Base-by-base conservation (phyloP, 1,140 invertebrate species). In the Drosophila paulistorum region DNA sequence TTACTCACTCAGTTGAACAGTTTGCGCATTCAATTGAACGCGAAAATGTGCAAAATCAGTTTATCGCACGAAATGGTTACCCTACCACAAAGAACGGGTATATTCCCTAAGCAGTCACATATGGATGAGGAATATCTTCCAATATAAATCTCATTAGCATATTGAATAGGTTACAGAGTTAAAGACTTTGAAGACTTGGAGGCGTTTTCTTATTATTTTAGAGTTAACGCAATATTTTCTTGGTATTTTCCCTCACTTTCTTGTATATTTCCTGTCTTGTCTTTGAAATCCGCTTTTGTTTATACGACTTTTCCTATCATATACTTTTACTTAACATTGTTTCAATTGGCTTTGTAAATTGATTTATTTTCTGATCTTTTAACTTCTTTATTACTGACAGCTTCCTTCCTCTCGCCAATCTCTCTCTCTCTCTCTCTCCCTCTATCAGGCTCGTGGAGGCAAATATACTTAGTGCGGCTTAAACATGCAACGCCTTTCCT, bases 1-100 rank as follows among this genome's bases (percentile, higher is more conserved):
- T 87, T 87, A 87, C 65, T 87, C 84, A 80, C 71, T 68, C 77
- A 63, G 20, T 39, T 77, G 74, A 75, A 65, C 74, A 68, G 76
- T 59, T 65, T 45, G 75, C 79, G 55, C 77, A 79, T 83, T 78
- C 66, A 85, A 79, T 75, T 81, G 71, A 71, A 68, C 33, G 68
- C 68, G 39, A 82, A 79, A 62, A 73, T 17, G 65, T 62, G 33
- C 51, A 42, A 74, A 58, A 42, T 20, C 9, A 10, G 59, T 58
- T 79, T 63, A 70, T 67, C 51, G 74, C 39, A 59, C 72, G 37
- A 55, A 37, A 67, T 11, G 17, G 58, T 33, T 86, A 60, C 75
- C 55, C 78, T 70, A 45, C 17, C 48, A 13, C 39, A 11, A 5
- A 13, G n/a, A 0, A 10, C 7, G 30, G 59, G 71, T 39, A 42